Base-by-base conservation (phyloP, 2,113 vertebrate species). In the Phalacrocorax brasilianus region DNA sequence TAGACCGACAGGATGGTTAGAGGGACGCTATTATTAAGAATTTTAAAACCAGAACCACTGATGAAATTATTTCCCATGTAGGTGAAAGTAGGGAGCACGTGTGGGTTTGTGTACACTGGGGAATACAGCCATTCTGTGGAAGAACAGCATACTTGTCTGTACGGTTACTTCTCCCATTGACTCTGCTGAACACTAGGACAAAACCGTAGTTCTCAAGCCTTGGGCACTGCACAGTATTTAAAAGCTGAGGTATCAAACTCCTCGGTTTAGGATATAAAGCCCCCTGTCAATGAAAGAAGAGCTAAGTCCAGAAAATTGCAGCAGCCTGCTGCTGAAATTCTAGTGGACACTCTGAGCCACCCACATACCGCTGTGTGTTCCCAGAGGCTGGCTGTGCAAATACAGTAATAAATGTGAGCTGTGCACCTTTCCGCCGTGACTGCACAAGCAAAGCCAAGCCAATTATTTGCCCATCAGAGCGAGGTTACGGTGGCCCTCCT, bases 221-320 rank as follows among this genome's bases (percentile, higher is more conserved):
- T 65, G 90, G 97, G 95, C 92, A 82, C 45, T 94, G 73, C 76
- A 63, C 38, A 47, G 30, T 73, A 52, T 97, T 97, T 97, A 96
- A 97, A 97, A 97, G 85, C 75, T 82, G 84, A 91, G 62, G 80
- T 93, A 97, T 96, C 87, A 96, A 78, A 94, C 78, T 87, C 78
- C 45, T 32, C 78, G 73, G 87, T 97, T 96, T 83, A 56, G 92
- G 70, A 72, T 73, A 33, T 45, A 72, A 85, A 70, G 52, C 45
- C 22, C 14, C 53, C 53, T 85, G 9, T 70, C 67, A 78, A 47
- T 71, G 50, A 20, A 70, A 50, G 56, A 80, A 88, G 74, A 78
- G 44, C 22, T 38, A 73, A 92, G 27, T 8, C 13, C 32, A 49
- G 85, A 63, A 88, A 72, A 67, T 8, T 63, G 88, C 77, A 61